A percentile compares a stretch with the other conserved stretches of the same genome.
These are phyloP conservation scores for Mycalesis mineus DNA, from an alignment of 2,888 invertebrate species.

Conservation along the genomic window DNA sequence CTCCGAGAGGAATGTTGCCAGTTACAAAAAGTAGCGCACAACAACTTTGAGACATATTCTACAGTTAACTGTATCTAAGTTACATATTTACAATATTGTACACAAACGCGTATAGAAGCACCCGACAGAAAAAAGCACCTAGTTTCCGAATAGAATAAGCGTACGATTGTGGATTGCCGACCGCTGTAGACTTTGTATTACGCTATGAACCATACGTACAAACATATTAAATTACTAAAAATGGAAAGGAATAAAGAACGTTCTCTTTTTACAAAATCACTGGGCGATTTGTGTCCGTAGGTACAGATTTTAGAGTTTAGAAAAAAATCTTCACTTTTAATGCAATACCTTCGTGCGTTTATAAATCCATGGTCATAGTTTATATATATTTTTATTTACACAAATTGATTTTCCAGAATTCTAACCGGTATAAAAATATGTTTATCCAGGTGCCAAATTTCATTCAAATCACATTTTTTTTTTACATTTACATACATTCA, in stretches of 20 bases:
- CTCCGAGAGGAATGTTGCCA: not conserved
- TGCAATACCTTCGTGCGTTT: not conserved
- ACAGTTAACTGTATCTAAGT: constrained; percentile 46
- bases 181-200: constrained; percentile 43
- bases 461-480: no score
- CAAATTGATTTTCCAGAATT: no score
- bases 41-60: constrained; percentile 20
- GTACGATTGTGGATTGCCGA: constrained; percentile 58
- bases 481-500: no score
- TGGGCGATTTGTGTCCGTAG: constrained; percentile 43
- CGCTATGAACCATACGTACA: constrained; percentile 36
- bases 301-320: constrained; percentile 8
- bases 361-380: not conserved
- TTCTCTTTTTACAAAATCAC: constrained; percentile 40
- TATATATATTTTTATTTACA: not conserved
- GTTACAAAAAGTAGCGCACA: constrained; percentile 8
- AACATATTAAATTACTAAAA: constrained; percentile 49
- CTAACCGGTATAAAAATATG: no score
- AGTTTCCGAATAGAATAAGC: constrained; percentile 74
- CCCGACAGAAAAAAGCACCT: constrained; percentile 77
- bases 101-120: constrained; percentile 73
- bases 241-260: constrained; percentile 40
- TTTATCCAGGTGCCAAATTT: no score
- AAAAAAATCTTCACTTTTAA: not conserved
- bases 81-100: constrained; percentile 73